Percentiles rank a stretch among this genome's conserved stretches.
Conservation (phyloP, 2,888 invertebrate species). For the Salpingus planirostris region DNA sequence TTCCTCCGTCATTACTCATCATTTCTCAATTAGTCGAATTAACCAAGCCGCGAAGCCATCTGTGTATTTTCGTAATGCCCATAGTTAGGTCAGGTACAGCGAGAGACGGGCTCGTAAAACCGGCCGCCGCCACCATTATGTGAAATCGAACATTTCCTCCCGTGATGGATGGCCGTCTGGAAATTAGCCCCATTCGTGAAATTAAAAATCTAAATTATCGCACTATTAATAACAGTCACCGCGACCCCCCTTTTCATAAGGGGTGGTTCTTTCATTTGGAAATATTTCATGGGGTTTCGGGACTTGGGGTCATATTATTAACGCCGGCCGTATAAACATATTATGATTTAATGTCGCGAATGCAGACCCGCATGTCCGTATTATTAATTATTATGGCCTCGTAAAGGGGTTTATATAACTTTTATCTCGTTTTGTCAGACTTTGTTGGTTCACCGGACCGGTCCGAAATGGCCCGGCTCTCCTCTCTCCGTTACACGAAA, state of each 20-base stretch:
- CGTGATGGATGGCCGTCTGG: too few species aligned
- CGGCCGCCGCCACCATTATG: not conserved
- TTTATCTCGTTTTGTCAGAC: constrained; percentile 37
- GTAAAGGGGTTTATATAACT: constrained; percentile 35
- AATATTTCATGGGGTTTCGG: not conserved
- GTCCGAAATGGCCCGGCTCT: too few species aligned
- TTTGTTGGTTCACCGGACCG: constrained; percentile 28
- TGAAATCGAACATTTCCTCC: too few species aligned
- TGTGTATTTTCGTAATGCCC: constrained; percentile 13
- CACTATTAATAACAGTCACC: too few species aligned
- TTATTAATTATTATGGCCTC: constrained; percentile 38
- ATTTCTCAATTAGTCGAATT: constrained; percentile 43
- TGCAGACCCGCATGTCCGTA: constrained; percentile 24
- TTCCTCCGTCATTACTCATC: constrained; percentile 43
- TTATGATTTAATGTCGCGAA: constrained; percentile 36
- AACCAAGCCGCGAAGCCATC: too few species aligned
- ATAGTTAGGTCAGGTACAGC: constrained; percentile 8
- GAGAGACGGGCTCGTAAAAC: constrained; percentile 10
- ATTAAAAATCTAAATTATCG: too few species aligned
- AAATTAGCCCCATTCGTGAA: too few species aligned
- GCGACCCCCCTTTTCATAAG: too few species aligned
- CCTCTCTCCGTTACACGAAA: constrained; percentile 21
- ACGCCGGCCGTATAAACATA: constrained; percentile 33
- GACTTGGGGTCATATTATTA: constrained; percentile 11
- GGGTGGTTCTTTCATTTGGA: too few species aligned